Evolutionary conservation across 1,140 invertebrate genomes (phyloP), one percentile per base, ranked within the genome.

Genomic region (Bilobella aurantiaca): DNA sequence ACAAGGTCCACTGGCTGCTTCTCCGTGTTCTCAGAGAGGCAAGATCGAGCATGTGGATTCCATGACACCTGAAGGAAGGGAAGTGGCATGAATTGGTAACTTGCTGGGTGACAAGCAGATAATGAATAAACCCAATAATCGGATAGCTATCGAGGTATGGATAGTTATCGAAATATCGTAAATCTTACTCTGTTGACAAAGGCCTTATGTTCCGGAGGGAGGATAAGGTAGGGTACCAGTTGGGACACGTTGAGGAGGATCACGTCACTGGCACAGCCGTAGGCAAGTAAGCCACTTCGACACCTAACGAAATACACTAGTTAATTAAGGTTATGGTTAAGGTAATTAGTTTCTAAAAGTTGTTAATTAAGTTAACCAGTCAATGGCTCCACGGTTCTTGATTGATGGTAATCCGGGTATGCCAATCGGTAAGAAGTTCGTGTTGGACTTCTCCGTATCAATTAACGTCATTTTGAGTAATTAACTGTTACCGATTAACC

Each of bases 191-290:
- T 29, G 46, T 30, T 66, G 23, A 67, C 59, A 23, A 32, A 63
- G 1, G 65, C 56, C 59, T 67, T 67, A 29, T 67, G 65, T 14
- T 64, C 64, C 1, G 62, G 46, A 14, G 56, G 46, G 23, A 69
- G 46, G 1, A 66, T 14, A 32, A 65, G 62, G 30, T 69, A 58
- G 1, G 59, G 56, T 23, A 34, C 46, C 34, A 72, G 28, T 1
- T 34, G 27, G 29, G 21, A 46, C 18, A 63, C 14, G 34, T 72
- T 68, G 1, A 72, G 31, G 23, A 72, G 63, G 1, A 72, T 27
- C 0, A 72, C 62, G 32, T 72, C 70, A n/a, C 49, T 65, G 1
- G 60, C 68, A 69, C 58, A 63, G 21, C 59, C 69, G 25, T 66
- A 27, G 21, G 65, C 65, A 31, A 46, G 46, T 18, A 70, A 63